A percentile compares a stretch with the other conserved stretches of the same genome.
phyloP scores from a whole-genome alignment of 2,888 invertebrate genomes.

The Gortyna flavago region DNA sequence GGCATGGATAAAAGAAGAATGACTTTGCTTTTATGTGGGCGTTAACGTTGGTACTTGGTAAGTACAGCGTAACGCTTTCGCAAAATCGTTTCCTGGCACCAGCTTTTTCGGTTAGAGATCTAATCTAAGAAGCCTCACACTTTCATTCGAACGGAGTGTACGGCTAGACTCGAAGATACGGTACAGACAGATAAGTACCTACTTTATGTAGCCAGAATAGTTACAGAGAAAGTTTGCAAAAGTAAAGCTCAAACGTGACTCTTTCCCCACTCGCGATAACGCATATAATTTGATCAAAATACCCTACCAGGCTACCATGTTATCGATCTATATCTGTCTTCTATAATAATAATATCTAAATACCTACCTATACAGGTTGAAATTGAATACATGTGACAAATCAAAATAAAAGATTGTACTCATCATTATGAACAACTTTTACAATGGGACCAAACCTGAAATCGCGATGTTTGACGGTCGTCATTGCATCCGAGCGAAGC shows the following conservation, averaged over 20 bases:
- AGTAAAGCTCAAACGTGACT: constrained; percentile 1
- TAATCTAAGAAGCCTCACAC: background rate
- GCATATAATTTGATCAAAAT: background rate
- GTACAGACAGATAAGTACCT: background rate
- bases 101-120: constrained; percentile 6
- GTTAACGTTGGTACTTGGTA: background rate
- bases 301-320: background rate
- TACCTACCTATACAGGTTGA: background rate
- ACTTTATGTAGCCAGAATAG: background rate
- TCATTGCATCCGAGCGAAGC: background rate
- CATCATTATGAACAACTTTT: too few relatives aligned
- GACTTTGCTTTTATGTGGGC: constrained; percentile 9
- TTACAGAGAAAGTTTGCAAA: background rate
- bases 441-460: too few relatives aligned
- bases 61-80: background rate
- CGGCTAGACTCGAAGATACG: background rate
- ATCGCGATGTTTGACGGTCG: background rate
- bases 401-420: too few relatives aligned
- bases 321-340: background rate
- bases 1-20: constrained; percentile 16
- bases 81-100: background rate
- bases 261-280: background rate
- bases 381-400: too few relatives aligned
- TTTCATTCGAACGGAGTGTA: background rate
- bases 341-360: too few relatives aligned